phyloP scores from a whole-genome alignment of 2,888 invertebrate genomes.

The Rhopalosiphum nymphaeae region DNA sequence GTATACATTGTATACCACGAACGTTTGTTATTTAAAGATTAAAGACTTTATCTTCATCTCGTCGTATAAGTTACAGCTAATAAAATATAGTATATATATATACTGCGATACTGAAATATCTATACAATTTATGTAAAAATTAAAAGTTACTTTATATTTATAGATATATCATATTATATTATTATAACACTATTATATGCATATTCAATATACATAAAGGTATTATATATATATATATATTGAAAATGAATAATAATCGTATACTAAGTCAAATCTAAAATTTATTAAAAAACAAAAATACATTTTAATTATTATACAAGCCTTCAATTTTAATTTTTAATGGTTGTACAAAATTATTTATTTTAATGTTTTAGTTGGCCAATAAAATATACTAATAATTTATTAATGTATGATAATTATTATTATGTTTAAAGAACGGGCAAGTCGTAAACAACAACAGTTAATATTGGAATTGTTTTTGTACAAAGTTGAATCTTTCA shows the following conservation, averaged over 20 bases:
- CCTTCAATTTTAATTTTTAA: background rate
- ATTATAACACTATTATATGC: too few species aligned
- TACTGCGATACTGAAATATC: background rate
- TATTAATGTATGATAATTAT: constrained; percentile 6
- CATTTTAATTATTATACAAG: background rate
- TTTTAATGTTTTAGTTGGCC: background rate
- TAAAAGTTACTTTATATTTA: background rate
- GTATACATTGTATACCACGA: background rate
- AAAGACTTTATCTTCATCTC: constrained; percentile 2
- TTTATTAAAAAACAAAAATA: background rate
- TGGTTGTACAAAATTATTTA: background rate
- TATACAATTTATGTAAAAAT: background rate
- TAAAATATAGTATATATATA: background rate
- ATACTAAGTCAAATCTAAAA: background rate
- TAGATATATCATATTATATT: background rate
- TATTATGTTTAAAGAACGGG: background rate
- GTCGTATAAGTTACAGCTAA: background rate
- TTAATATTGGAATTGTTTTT: background rate
- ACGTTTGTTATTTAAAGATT: background rate
- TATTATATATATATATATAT: background rate
- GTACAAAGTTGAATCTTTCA: background rate
- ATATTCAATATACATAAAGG: too few species aligned
- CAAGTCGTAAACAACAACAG: background rate
- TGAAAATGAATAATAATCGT: background rate
- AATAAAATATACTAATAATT: background rate